phyloP scores from a whole-genome alignment of 2,113 vertebrate species.

The Zootoca vivipara region DNA sequence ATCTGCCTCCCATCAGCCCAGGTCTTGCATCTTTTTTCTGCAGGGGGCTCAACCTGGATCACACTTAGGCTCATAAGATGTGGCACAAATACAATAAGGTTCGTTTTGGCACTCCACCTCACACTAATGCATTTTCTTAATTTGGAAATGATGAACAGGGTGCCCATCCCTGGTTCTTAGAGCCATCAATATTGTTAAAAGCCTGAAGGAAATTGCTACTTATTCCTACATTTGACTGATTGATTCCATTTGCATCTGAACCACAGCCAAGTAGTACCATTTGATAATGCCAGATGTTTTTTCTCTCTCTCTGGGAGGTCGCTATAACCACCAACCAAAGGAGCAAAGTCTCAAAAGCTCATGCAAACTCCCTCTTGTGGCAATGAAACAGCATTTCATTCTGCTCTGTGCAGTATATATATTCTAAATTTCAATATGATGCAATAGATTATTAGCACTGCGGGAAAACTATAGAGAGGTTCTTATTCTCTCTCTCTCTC shows the following conservation, averaged over 20 bases:
- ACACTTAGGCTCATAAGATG: background rate
- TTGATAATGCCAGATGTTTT: conserved; percentile 50
- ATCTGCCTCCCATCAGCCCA: background rate
- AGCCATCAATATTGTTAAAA: conserved; percentile 24
- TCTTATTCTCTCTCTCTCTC: too few relatives aligned
- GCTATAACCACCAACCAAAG: background rate
- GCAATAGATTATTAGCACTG: background rate
- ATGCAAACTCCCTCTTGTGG: conserved; percentile 70
- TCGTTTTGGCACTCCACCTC: too few relatives aligned
- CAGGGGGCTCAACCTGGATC: background rate
- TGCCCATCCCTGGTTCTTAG: background rate
- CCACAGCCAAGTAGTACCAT: conserved; percentile 22
- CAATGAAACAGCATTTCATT: background rate
- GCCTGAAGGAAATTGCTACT: conserved; percentile 28
- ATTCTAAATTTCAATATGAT: background rate
- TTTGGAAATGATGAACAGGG: conserved; percentile 3
- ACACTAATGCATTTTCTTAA: background rate
- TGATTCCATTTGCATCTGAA: conserved; percentile 33
- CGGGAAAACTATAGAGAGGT: background rate
- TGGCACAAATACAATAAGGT: background rate
- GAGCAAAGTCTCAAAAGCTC: background rate
- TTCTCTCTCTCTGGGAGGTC: conserved; percentile 1
- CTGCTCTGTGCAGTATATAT: too few relatives aligned
- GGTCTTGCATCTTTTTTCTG: too few relatives aligned
- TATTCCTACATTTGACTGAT: conserved; percentile 10